Conservation (phyloP, 2,888 invertebrate genomes). For the Ypsolopha scabrella region DNA sequence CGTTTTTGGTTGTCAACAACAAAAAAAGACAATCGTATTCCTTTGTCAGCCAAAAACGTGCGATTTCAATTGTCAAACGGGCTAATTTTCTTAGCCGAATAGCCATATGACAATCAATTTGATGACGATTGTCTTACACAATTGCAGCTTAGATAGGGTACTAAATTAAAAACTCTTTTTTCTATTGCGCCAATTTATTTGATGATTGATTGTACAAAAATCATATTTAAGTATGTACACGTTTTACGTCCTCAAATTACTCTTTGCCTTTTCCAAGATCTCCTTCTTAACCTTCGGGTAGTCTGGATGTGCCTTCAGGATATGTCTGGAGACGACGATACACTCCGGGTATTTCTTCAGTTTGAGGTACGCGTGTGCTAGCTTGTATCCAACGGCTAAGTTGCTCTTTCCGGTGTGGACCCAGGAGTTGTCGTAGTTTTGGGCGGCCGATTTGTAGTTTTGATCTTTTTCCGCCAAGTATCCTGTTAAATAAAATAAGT, state of each 20-base stretch:
- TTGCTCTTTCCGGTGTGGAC: conserved; percentile 83
- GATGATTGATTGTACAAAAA: too few species aligned
- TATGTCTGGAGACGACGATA: conserved; percentile 84
- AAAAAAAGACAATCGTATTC: too few species aligned
- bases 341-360: conserved; percentile 90
- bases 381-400: conserved; percentile 89
- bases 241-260: conserved; percentile 75
- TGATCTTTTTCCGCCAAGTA: conserved; percentile 93
- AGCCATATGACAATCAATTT: too few species aligned
- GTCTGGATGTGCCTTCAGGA: conserved; percentile 84
- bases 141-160: too few species aligned
- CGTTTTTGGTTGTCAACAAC: too few species aligned
- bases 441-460: conserved; percentile 86
- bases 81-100: too few species aligned
- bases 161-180: too few species aligned
- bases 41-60: too few species aligned
- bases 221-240: too few species aligned
- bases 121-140: too few species aligned
- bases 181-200: too few species aligned
- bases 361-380: conserved; percentile 93
- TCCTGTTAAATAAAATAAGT: conserved; percentile 64
- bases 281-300: conserved; percentile 94
- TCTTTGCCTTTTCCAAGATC: conserved; percentile 90
- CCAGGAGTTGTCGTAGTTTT: conserved; percentile 90
- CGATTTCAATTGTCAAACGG: too few species aligned